Base-by-base conservation (phyloP, 2,797 vertebrate genomes). In the Gallirallus australis region DNA sequence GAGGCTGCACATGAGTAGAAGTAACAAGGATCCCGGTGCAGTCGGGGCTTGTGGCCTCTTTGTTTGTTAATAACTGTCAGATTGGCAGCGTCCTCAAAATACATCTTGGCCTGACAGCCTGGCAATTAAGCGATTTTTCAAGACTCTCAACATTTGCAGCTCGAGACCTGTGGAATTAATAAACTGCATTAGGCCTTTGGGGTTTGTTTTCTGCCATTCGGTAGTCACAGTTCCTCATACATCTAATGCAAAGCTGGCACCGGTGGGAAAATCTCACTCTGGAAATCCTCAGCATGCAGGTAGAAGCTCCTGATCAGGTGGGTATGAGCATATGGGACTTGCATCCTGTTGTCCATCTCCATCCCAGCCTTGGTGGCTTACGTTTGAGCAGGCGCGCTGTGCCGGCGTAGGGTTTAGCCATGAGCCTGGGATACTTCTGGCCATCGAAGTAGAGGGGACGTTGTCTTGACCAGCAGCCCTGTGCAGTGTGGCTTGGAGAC, bases 1-100 rank as follows among this genome's bases (percentile, higher is more conserved):
- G 98, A 97, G 97, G 98, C 98, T 96, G 97, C 96, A 92, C 94
- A 97, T 96, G 93, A 98, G 97, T 97, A 97, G 97, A 98, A 97
- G 82, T 95, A 93, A 94, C 94, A 95, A 94, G 90, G 97, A 98
- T 97, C 96, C 79, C 16, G 3, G 94, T 97, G 97, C 96, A 97
- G 97, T 97, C 95, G 24, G 97, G 98, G 97, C 97, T 97, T 97
- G 94, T 96, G 98, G 97, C 97, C 97, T 97, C 95, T 96, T 98
- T 94, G 94, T 97, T 97, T 96, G 94, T 92, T 94, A 97, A 92
- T 94, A 91, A 94, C 76, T 89, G 90, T 97, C 93, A 89, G 86
- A 88, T 96, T 97, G 96, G 96, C 94, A 77, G 86, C 54, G 0
- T 86, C 93, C 91, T 96, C 82, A 61, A 91, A 93, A 94, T 94